These are phyloP conservation scores for Atractosteus spatula DNA, from an alignment of 2,113 vertebrate species.

Conservation along the genomic window DNA sequence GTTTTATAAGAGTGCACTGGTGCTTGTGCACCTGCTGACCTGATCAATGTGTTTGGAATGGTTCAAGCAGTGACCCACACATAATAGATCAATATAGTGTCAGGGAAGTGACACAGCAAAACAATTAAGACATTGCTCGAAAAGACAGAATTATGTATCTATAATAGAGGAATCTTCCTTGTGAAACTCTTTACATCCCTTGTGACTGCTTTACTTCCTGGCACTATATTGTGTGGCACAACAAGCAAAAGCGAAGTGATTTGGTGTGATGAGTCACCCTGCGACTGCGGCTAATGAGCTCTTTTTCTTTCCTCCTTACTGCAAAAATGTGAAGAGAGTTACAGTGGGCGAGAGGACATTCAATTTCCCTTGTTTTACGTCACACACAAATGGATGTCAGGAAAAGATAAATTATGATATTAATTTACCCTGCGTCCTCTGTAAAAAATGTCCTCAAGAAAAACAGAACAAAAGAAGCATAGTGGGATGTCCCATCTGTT, in stretches of 20 bases:
- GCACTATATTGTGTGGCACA: slow-evolving; percentile 29
- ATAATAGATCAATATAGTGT: slow-evolving; percentile 19
- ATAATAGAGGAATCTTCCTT: not conserved
- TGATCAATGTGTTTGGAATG: too few species aligned
- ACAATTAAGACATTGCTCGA: slow-evolving; percentile 24
- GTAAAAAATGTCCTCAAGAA: slow-evolving; percentile 7
- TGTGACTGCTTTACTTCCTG: slow-evolving; percentile 12
- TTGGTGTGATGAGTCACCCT: slow-evolving; percentile 44
- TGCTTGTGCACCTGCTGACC: too few species aligned
- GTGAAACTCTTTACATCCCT: not conserved
- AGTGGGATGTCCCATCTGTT: not conserved
- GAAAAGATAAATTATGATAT: slow-evolving; percentile 49
- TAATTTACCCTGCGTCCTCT: slow-evolving; percentile 21
- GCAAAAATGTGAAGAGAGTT: slow-evolving; percentile 37
- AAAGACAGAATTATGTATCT: not conserved
- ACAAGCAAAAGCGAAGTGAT: slow-evolving; percentile 29
- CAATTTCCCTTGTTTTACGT: slow-evolving; percentile 32
- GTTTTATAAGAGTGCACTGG: too few species aligned
- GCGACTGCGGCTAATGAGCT: slow-evolving; percentile 58
- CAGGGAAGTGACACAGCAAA: slow-evolving; percentile 16
- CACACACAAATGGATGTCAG: slow-evolving; percentile 38
- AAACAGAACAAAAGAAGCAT: not conserved
- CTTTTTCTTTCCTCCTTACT: slow-evolving; percentile 10
- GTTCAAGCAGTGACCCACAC: not conserved
- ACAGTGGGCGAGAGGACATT: slow-evolving; percentile 30